Evolutionary conservation across 1,140 invertebrate genomes (phyloP), one percentile per base, ranked within the genome.

Genomic region (Drosophila auraria): DNA sequence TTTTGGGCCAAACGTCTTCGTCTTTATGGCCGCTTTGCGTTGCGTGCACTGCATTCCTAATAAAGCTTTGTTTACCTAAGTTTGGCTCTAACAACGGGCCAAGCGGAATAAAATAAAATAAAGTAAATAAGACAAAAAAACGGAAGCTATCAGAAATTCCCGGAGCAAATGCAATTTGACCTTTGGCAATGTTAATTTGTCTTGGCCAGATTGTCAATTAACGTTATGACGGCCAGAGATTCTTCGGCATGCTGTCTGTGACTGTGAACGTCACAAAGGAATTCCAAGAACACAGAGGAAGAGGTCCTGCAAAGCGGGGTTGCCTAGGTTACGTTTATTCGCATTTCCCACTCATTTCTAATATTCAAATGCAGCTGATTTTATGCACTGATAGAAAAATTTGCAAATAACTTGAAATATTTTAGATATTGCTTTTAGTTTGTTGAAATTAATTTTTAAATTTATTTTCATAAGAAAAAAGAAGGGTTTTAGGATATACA

Each of bases 121-220:
- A 33, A 15, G 33, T 30, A 56, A 30, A 47, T 42, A 54, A 62
- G 42, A 56, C 15, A 15, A 7, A 11, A 77, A 87, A 87, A 78
- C 84, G 84, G 84, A 87, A 87, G 84, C 87, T 75, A 89, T 89
- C 84, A 70, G 72, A 83, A 74, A 72, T 82, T 87, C 74, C 58
- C 58, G 36, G 12, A 73, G 57, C 72, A 73, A 87, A 83, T 83
- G 84, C 62, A 63, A 54, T 69, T 68, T 53, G 47, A 61, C 61
- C 65, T 68, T 45, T 60, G 53, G 50, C 60, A 51, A 82, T 77
- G 83, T 87, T 87, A 82, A 87, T 87, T 82, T 72, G 57, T 47
- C 51, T 66, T 58, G 62, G 50, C 45, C 50, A 49, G 58, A 74
- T 71, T 71, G 63, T 40, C 60, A 82, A 71, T 80, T 83, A 69